Evolutionary conservation across 2,113 vertebrate species (phyloP).

Genomic region (Hemibagrus wyckioides): DNA sequence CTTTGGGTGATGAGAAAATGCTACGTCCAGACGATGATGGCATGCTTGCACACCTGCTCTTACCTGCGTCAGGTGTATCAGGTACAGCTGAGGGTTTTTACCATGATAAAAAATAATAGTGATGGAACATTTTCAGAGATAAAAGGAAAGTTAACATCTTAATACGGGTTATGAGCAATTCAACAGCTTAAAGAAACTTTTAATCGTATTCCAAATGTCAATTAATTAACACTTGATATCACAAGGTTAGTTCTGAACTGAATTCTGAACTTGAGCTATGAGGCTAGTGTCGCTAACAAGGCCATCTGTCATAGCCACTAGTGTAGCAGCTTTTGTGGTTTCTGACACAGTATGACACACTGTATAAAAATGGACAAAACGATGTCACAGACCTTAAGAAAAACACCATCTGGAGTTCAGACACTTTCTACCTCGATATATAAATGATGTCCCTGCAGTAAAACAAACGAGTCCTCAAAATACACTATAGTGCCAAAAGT

Average conservation of each 20-base stretch:
- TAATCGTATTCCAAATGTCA: neutral
- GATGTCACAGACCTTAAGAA: neutral
- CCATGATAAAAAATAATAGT: neutral
- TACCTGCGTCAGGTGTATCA: slow-evolving; percentile 30
- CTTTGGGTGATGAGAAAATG: slow-evolving; percentile 24
- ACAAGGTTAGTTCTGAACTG: neutral
- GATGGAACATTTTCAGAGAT: neutral
- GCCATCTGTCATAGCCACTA: neutral
- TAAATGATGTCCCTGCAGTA: neutral
- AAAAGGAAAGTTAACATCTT: no score
- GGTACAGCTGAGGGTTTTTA: neutral
- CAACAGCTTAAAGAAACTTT: neutral
- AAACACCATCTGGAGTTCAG: neutral
- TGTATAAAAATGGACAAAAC: neutral
- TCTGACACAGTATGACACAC: neutral
- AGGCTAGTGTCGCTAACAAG: neutral
- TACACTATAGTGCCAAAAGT: no score
- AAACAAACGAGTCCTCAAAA: neutral
- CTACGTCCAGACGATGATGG: slow-evolving; percentile 1
- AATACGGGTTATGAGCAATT: no score
- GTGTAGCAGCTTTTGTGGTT: neutral
- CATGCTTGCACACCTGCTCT: neutral
- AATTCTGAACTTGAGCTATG: neutral
- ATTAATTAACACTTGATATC: neutral
- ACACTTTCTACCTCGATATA: neutral